Evolutionary conservation across 2,797 vertebrate genomes (phyloP), one percentile per base, ranked within the genome.

Genomic region (Uromys caudimaculatus): DNA sequence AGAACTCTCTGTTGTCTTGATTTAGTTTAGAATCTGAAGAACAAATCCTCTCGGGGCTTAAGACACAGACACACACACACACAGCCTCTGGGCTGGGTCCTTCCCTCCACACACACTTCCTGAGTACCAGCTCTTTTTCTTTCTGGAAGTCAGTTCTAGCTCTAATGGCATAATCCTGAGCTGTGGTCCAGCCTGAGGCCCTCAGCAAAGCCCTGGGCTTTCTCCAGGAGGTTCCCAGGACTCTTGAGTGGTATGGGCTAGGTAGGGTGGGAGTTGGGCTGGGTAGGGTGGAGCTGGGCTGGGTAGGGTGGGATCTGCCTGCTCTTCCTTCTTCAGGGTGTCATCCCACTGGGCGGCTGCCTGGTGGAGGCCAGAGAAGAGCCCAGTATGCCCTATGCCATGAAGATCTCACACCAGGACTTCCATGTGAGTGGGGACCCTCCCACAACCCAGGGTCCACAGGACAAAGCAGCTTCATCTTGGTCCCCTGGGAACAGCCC

Each of bases 291-390:
- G 44, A 44, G 44, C 44, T 44, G 44, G 44, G 44, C 44, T 44
- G 44, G 44, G 44, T 6, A 5, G 85, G 50, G 21, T 35, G 89
- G 76, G 64, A 69, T 27, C 73, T 60, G 19, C 54, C 69, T 88
- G 16, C 67, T 96, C 94, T 98, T 96, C 0, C 98, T 98, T 97
- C 56, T n/a, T 89, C 97, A 99, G 99, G 99, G 99, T 1, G 99
- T 99, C 92, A 99, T 99, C 96, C 99, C 99, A 87, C 90, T 99
- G 89, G 99, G 99, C 58, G 99, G 99, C 89, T 99, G 99, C 97
- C 98, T 99, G 3, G 99, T 99, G 93, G 99, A 99, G 32, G 97
- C 99, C 17, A 99, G 98, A 90, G 99, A 99, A 84, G 99, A 99
- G 93, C 98, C 99, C 97, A 99, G 98, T 89, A 99, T 99, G 99